These are phyloP conservation scores for Bembecia ichneumoniformis DNA, from an alignment of 2,888 invertebrate species.

Conservation along the genomic window DNA sequence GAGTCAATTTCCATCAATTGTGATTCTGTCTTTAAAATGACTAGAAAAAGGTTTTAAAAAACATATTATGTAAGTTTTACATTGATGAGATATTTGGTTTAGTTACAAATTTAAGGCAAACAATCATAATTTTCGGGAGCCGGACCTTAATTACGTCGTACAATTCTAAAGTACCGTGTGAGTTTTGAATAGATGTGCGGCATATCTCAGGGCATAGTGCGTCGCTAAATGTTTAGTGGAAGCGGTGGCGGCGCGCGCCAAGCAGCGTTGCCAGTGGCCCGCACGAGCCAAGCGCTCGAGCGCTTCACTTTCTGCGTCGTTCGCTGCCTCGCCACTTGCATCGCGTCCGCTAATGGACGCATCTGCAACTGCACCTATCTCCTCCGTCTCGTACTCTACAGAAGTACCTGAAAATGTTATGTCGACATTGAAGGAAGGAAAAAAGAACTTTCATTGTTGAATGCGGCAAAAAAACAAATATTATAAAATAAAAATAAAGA, in stretches of 20 bases:
- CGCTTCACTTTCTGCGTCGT: conserved; percentile 28
- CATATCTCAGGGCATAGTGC: conserved; percentile 54
- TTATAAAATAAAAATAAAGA: too few species aligned
- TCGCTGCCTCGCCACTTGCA: conserved; percentile 11
- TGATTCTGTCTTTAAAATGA: too few species aligned
- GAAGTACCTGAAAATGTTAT: conserved; percentile 9
- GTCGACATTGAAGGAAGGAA: neutral
- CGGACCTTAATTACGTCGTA: too few species aligned
- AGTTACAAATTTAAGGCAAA: too few species aligned
- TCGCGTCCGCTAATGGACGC: conserved; percentile 11
- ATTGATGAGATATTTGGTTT: too few species aligned
- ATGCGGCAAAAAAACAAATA: neutral
- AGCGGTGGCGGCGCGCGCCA: conserved; percentile 45
- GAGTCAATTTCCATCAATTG: too few species aligned
- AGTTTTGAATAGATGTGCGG: conserved; percentile 49
- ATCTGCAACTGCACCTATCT: conserved; percentile 8
- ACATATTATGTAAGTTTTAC: too few species aligned
- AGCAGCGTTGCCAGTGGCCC: conserved; percentile 61
- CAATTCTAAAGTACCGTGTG: conserved; percentile 30
- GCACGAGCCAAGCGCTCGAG: conserved; percentile 55
- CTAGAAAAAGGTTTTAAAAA: too few species aligned
- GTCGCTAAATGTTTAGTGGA: conserved; percentile 23
- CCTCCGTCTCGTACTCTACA: conserved; percentile 35
- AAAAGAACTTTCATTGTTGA: neutral
- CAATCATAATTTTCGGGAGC: too few species aligned